These are phyloP conservation scores for Ataeniobius toweri DNA, from an alignment of 2,797 vertebrate genomes.

Conservation along the genomic window DNA sequence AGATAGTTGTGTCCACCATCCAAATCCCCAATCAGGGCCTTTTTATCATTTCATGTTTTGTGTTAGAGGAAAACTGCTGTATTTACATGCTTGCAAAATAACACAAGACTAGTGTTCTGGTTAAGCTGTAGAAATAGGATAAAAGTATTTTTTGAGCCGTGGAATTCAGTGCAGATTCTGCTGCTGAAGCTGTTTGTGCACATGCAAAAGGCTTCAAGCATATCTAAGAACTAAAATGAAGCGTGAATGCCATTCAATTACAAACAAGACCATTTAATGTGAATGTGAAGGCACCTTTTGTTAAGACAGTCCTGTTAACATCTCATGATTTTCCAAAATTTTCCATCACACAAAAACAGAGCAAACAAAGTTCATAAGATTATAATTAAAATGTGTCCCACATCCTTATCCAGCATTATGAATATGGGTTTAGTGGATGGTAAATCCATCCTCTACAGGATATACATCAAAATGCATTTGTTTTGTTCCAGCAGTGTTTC, in stretches of 20 bases:
- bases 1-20: constrained; percentile 69
- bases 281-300: not conserved
- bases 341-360: not conserved
- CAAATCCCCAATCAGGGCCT: constrained; percentile 57
- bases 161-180: not conserved
- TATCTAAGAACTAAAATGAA: not conserved
- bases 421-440: constrained; percentile 16
- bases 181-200: constrained; percentile 2
- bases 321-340: not conserved
- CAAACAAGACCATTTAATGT: not conserved
- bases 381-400: not conserved
- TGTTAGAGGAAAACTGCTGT: constrained; percentile 41
- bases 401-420: constrained; percentile 1
- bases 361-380: constrained; percentile 7
- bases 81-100: constrained; percentile 30
- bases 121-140: constrained; percentile 17
- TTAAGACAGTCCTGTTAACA: not conserved
- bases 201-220: constrained; percentile 11
- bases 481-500: constrained; percentile 11
- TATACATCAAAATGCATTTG: constrained; percentile 35
- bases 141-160: not conserved
- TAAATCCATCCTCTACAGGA: constrained; percentile 13
- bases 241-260: not conserved
- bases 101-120: constrained; percentile 9
- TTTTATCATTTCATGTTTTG: constrained; percentile 43